phyloP scores from a whole-genome alignment of 2,797 vertebrate genomes.

The Pristis pectinata region DNA sequence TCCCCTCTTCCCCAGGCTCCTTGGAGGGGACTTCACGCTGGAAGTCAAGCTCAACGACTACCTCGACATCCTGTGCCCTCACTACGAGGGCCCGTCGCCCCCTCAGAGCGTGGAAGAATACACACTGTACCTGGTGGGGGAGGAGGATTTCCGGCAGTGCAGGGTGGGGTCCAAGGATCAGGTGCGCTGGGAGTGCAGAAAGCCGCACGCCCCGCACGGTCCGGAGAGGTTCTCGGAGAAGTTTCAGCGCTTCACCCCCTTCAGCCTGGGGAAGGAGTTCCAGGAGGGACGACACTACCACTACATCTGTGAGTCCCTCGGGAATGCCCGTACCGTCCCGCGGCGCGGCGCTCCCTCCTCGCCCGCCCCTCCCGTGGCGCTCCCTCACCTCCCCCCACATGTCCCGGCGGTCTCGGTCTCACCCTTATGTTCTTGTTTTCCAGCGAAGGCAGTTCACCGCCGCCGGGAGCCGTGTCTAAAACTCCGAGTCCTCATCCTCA shows the following conservation, averaged over 20 bases:
- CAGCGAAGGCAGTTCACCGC: no score
- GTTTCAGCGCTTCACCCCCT: slow-evolving; percentile 89
- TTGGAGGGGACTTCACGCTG: slow-evolving; percentile 67
- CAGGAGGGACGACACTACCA: slow-evolving; percentile 85
- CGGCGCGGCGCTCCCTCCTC: no score
- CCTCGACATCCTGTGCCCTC: slow-evolving; percentile 88
- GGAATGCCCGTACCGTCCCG: no score
- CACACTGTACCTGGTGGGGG: slow-evolving; percentile 84
- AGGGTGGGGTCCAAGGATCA: slow-evolving; percentile 78
- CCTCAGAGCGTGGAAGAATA: slow-evolving; percentile 70
- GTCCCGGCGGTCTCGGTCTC: no score
- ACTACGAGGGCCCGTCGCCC: slow-evolving; percentile 65
- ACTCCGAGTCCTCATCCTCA: no score
- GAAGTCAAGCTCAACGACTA: slow-evolving; percentile 82
- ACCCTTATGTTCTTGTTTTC: no score
- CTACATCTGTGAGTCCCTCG: slow-evolving; percentile 82
- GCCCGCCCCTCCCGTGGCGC: no score
- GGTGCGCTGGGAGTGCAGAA: slow-evolving; percentile 87
- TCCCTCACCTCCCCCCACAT: no score
- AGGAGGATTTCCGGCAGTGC: slow-evolving; percentile 72
- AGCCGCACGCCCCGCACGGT: slow-evolving; percentile 73
- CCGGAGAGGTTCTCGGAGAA: slow-evolving; percentile 89
- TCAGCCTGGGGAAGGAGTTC: slow-evolving; percentile 89
- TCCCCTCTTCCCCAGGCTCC: slow-evolving; percentile 63
- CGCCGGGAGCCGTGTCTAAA: no score